Percentiles rank a stretch among this genome's conserved stretches.
Evolutionary conservation across 64 coral and sea anemone genomes (phyloP).

Genomic region (Stichodactyla mertensii): DNA sequence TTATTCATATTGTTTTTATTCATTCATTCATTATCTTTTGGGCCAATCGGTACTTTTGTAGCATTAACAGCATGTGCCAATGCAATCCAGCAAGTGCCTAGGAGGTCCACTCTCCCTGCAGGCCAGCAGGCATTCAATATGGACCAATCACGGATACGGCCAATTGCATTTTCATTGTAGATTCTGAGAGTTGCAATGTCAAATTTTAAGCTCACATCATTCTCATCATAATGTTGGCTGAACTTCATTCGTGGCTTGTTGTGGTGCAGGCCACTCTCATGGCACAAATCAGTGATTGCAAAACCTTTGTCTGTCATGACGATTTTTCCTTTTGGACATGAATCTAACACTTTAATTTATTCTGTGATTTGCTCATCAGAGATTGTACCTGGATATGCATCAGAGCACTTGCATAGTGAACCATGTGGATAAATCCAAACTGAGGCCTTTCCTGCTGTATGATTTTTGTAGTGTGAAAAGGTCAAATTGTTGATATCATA

Average conservation of each 20-base stretch:
- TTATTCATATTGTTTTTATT: no score
- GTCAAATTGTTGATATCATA: constrained; percentile 32
- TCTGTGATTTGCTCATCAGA: constrained; percentile 26
- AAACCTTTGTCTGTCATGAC: constrained; percentile 20
- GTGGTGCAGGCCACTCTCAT: neutral
- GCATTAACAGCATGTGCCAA: constrained; percentile 8
- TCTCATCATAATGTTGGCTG: constrained; percentile 17
- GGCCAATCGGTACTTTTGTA: constrained; percentile 13
- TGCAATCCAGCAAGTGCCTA: constrained; percentile 37
- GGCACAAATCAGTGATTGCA: constrained; percentile 20
- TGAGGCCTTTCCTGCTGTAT: constrained; percentile 21
- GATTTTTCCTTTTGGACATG: neutral
- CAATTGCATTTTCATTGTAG: constrained; percentile 35
- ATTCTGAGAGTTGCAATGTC: constrained; percentile 17
- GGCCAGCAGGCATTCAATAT: constrained; percentile 29
- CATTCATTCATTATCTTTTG: constrained; percentile 13
- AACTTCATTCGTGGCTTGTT: constrained; percentile 16
- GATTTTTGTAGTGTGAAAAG: constrained; percentile 20
- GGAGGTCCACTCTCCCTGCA: constrained; percentile 7
- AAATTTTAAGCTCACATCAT: constrained; percentile 4
- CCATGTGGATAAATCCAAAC: constrained; percentile 35
- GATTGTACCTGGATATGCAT: constrained; percentile 33
- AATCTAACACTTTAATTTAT: constrained; percentile 1
- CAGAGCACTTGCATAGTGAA: constrained; percentile 26
- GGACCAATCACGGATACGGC: constrained; percentile 2